Base-by-base conservation (phyloP, 2,113 vertebrate genomes). In the Monopterus albus region DNA sequence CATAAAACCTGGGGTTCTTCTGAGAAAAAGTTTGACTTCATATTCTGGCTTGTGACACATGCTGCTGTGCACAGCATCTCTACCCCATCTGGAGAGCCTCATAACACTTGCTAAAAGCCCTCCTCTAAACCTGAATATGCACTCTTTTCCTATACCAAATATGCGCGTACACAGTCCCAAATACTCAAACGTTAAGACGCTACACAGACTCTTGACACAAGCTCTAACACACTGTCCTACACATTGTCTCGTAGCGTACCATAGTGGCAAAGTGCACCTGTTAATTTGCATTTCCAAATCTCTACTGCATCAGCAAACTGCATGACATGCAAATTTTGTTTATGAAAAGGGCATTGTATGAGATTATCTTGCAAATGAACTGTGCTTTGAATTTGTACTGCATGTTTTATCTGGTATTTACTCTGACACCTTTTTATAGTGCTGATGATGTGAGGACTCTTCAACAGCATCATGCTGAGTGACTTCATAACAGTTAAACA, bases 1-100 rank as follows among this genome's bases (percentile, higher is more conserved):
- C 90, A 69, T 79, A 92, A 90, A 88, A 91, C 82, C 46, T 86
- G 90, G 66, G 83, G 79, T 75, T 93, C 91, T 12, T 89, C 93
- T 36, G 91, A 92, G 63, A 92, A 93, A 66, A 91, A 75, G 59
- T 89, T 78, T 87, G 90, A 90, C 69, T 78, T 91, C 81, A 83
- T 88, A 42, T 68, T 75, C 64, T 69, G 68, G 76, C 25, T 87
- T 72, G 47, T 21, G 20, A 23, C 47, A 13, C 58, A 83, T 42
- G 43, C 55, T n/a, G 3, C 68, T 39, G 79, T 84, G 84, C 45
- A 39, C 38, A 72, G 52, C 39, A n/a, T 87, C 88, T 88, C 89
- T 73, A 65, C 73, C 14, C 59, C 65, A 72, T 25, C 83, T 64
- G 68, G n/a, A 79, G 21, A 50, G 12, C 42, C 38, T 64, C 31